Evolutionary conservation across 2,113 vertebrate genomes (phyloP), one percentile per base, ranked within the genome.

Genomic region (Prinia subflava): DNA sequence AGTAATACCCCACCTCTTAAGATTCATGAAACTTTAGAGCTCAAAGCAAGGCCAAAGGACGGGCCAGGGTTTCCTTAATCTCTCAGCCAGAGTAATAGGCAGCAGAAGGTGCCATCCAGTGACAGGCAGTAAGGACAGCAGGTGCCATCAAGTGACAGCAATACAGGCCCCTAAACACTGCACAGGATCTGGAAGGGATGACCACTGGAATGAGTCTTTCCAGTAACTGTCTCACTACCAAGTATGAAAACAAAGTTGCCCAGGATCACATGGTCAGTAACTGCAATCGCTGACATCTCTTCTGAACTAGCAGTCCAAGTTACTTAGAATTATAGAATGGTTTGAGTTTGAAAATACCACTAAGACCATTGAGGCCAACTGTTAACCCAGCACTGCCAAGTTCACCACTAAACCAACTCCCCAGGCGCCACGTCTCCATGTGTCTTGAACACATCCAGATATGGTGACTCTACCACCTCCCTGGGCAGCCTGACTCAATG

Each of bases 391-490:
- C 55, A 31, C 30, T 39, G 39, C 16, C 53, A 47, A 41, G 39
- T 11, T 47, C n/a, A 47, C 24, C 55, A 27, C n/a, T 25, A 68
- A 39, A 47, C 9, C 63, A 62, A 22, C 7, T 35, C 17, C 47
- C 63, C 17, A 31, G n/a, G 24, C 0, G 0, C 30, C 62, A 53
- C 3, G 0, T 13, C 39, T 53, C 21, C n/a, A 11, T 1, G 7
- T 47, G 35, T 71, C 50, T 25, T 11, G 13, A 41, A 41, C 15
- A 41, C 30, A 39, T 9, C 39, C 55, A 47, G 39, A 11, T 16
- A 22, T 13, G 17, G n/a, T 10, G 15, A 68, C 41, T 44, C 52
- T 15, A 49, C 22, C 14, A 74, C 28, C 19, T 35, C 30, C 55
- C 17, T 75, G 39, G n/a, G 39, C 21, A 68, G n/a, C n/a, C 47